Percentiles rank a stretch among this genome's conserved stretches.
These are phyloP conservation scores for Pandemis heparana DNA, from an alignment of 2,888 invertebrate species.

Conservation along the genomic window DNA sequence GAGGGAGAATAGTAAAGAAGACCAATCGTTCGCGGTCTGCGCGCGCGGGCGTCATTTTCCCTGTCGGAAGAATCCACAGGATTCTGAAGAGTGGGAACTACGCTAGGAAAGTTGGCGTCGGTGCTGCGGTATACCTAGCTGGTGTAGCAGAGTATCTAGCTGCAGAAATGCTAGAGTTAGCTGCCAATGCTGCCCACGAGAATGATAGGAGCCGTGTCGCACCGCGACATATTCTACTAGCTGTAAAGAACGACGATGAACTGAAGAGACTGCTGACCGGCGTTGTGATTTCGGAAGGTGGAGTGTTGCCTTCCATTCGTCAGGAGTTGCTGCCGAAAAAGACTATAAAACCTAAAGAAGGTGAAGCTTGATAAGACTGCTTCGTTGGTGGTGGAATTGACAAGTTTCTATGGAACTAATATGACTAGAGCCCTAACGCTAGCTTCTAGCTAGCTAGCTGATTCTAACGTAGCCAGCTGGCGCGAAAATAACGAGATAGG, in stretches of 20 bases:
- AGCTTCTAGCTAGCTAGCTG: too few relatives aligned
- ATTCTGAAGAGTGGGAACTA: conserved; percentile 30
- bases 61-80: conserved; percentile 32
- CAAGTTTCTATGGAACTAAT: neutral
- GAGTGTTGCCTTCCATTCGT: conserved; percentile 24
- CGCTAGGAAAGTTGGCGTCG: conserved; percentile 28
- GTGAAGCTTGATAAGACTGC: conserved; percentile 1
- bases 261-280: conserved; percentile 17
- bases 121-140: conserved; percentile 20
- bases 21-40: conserved; percentile 36
- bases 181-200: conserved; percentile 24
- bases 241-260: conserved; percentile 32
- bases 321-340: conserved; percentile 35
- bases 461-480: neutral
- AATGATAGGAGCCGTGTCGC: conserved; percentile 19
- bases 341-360: conserved; percentile 10
- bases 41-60: conserved; percentile 29
- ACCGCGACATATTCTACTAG: conserved; percentile 29
- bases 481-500: neutral
- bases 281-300: conserved; percentile 28
- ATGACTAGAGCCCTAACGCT: neutral
- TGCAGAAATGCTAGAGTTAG: conserved; percentile 29
- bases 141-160: conserved; percentile 24
- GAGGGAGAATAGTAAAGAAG: conserved; percentile 8
- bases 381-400: conserved; percentile 3